These are phyloP conservation scores for Coilia nasus DNA, from an alignment of 2,797 vertebrate species.

Conservation along the genomic window DNA sequence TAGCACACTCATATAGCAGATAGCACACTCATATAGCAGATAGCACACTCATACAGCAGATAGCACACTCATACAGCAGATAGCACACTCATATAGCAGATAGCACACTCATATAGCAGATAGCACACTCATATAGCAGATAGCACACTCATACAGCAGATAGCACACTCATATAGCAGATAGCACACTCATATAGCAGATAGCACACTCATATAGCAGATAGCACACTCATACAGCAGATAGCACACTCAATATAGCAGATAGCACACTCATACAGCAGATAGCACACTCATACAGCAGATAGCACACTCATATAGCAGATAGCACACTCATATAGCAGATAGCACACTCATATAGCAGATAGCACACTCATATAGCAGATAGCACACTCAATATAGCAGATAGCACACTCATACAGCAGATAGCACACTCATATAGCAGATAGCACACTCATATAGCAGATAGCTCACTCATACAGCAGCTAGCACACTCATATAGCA, in stretches of 20 bases:
- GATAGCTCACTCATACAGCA: constrained; percentile 77
- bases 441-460: constrained; percentile 79
- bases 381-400: constrained; percentile 77
- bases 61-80: constrained; percentile 78
- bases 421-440: constrained; percentile 83
- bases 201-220: constrained; percentile 79
- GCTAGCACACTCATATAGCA: too few relatives aligned
- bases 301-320: constrained; percentile 79
- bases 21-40: constrained; percentile 79
- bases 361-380: constrained; percentile 79
- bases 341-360: constrained; percentile 79
- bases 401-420: constrained; percentile 76
- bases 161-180: constrained; percentile 79
- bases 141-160: constrained; percentile 78
- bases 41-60: constrained; percentile 78
- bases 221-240: constrained; percentile 78
- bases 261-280: constrained; percentile 78
- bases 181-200: constrained; percentile 79
- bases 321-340: constrained; percentile 79
- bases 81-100: constrained; percentile 79
- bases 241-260: constrained; percentile 77
- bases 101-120: constrained; percentile 79
- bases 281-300: constrained; percentile 78
- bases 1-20: constrained; percentile 79
- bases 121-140: constrained; percentile 79